Percentiles rank a stretch among this genome's conserved stretches.
Conservation (phyloP, 1,140 invertebrate species). For the Hyles vespertilio region DNA sequence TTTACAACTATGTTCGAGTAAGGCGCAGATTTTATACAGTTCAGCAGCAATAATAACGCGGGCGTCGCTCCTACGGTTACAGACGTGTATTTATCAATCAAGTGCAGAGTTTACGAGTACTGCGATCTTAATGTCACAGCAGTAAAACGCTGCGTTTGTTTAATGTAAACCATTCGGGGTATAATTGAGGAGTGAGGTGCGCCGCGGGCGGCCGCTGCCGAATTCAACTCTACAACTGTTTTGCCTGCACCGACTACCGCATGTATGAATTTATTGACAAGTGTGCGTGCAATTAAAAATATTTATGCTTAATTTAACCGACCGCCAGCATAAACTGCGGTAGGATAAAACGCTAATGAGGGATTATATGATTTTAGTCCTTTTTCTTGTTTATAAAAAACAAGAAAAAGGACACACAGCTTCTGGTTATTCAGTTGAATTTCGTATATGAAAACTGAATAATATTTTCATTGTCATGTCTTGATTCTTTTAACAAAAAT, state of each 20-base stretch:
- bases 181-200: constrained; percentile 45
- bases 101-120: constrained; percentile 43
- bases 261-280: constrained; percentile 16
- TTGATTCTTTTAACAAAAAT: too few relatives aligned
- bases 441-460: too few relatives aligned
- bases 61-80: constrained; percentile 30
- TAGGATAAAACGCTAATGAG: too few relatives aligned
- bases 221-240: constrained; percentile 35
- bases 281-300: too few relatives aligned
- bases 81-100: constrained; percentile 39
- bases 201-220: constrained; percentile 50
- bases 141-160: constrained; percentile 37
- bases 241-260: constrained; percentile 33
- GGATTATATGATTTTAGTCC: too few relatives aligned
- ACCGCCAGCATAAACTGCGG: too few relatives aligned
- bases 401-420: too few relatives aligned
- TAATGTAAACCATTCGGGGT: constrained; percentile 35
- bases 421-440: too few relatives aligned
- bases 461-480: too few relatives aligned
- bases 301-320: too few relatives aligned
- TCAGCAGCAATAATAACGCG: constrained; percentile 34
- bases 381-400: too few relatives aligned
- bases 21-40: constrained; percentile 25
- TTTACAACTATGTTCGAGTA: constrained; percentile 24
- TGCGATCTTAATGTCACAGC: constrained; percentile 33